Evolutionary conservation across 2,888 invertebrate genomes (phyloP), one percentile per base, ranked within the genome.

Genomic region (Dendrolimus pini): DNA sequence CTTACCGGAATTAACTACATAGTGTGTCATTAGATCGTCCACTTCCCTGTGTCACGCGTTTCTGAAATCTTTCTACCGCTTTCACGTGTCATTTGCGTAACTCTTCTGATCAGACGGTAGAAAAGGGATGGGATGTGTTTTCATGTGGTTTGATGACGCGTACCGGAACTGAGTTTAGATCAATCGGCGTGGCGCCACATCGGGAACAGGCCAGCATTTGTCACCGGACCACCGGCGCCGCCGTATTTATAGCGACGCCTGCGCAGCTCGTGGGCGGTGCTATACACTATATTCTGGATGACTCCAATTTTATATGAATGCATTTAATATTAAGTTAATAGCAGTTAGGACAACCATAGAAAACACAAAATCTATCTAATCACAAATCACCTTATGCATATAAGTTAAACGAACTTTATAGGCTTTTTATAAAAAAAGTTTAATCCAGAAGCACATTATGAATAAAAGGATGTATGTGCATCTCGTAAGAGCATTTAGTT

Each of bases 191-290:
- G 80, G 80, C 83, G 84, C 82, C 78, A 80, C 79, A 78, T 76
- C 76, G 79, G 82, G 81, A 80, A 81, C 80, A 75, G 71, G 72
- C 77, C 79, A 77, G 85, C 83, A 85, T 89, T 89, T 89, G 89
- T 89, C 89, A 87, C 86, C 80, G 85, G 89, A 90, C 89, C 89
- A 90, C 89, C 86, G 80, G 83, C 84, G 82, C 83, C 80, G 88
- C 74, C 67, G 82, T 89, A 90, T 90, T 90, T 89, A 90, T 90
- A 90, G 89, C 82, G 74, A 78, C 83, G 82, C 82, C 81, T 74
- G 80, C 80, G 77, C 62, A 62, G 68, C 72, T 80, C 77, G 88
- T 86, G 84, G 86, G 87, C 87, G 85, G 79, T 78, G 71, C 47
- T 47, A 47, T 2, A 30, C 12, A 10, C 47, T 47, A 47, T 47